Evolutionary conservation across 1,140 invertebrate species (phyloP).

Genomic region (Neotoxoptera formosana): DNA sequence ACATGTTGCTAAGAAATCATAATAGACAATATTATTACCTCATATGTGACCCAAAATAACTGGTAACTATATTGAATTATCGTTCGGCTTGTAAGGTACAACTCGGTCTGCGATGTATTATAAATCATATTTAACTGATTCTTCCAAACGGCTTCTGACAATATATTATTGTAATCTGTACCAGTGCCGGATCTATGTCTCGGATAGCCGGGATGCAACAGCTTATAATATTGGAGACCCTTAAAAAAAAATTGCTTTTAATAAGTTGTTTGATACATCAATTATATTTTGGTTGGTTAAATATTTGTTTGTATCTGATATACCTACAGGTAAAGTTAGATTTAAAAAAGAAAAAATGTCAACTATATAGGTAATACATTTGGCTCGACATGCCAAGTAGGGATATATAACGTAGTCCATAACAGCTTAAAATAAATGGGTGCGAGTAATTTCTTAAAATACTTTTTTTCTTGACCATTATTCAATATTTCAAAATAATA

Average conservation of each 20-base stretch:
- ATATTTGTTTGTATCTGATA: neutral
- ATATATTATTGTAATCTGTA: neutral
- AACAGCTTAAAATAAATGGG: neutral
- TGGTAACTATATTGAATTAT: neutral
- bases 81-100: too few relatives aligned
- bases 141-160: neutral
- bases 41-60: neutral
- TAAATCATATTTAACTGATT: neutral
- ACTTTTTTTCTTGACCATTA: neutral
- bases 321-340: neutral
- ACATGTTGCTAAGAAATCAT: neutral
- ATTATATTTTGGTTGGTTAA: neutral
- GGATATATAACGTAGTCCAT: neutral
- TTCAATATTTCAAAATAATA: neutral
- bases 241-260: neutral
- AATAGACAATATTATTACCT: neutral
- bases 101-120: too few relatives aligned
- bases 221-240: neutral
- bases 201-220: neutral
- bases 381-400: neutral
- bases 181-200: neutral
- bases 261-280: neutral
- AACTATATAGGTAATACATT: too few relatives aligned
- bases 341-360: neutral
- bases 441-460: neutral